Evolutionary conservation across 1,140 invertebrate species (phyloP).

Genomic region (Ruditapes philippinarum): DNA sequence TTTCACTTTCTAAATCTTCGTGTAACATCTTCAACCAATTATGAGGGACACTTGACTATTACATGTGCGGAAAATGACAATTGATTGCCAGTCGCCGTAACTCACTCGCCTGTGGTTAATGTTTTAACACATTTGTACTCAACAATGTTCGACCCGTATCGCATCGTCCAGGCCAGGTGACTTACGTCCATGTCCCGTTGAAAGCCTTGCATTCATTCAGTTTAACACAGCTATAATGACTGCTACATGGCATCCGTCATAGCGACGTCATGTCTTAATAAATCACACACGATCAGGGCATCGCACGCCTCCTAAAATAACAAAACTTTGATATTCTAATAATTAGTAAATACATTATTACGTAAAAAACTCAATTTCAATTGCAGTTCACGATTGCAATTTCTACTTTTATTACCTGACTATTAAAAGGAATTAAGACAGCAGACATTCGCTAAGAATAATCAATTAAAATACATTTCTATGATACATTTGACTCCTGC

Average conservation of each 20-base stretch:
- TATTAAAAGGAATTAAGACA: not conserved
- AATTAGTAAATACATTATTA: constrained; percentile 11
- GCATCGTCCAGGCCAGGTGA: constrained; percentile 48
- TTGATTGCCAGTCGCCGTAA: constrained; percentile 20
- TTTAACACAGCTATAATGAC: constrained; percentile 42
- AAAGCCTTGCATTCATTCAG: constrained; percentile 45
- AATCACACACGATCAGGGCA: constrained; percentile 60
- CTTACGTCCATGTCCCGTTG: constrained; percentile 8
- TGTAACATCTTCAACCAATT: constrained; percentile 60
- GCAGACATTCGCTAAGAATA: not conserved
- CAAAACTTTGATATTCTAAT: not conserved
- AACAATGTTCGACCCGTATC: constrained; percentile 60
- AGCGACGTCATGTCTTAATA: constrained; percentile 54
- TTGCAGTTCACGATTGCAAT: not conserved
- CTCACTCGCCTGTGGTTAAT: constrained; percentile 49
- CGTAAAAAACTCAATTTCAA: not conserved
- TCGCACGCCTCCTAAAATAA: constrained; percentile 31
- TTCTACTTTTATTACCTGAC: constrained; percentile 6
- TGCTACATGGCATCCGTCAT: constrained; percentile 52
- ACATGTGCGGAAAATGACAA: constrained; percentile 55
- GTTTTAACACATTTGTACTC: constrained; percentile 28
- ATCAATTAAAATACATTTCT: not conserved
- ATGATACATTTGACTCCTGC: no score
- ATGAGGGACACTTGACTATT: constrained; percentile 55
- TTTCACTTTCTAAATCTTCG: constrained; percentile 56